Conservation (phyloP, 2,113 vertebrate genomes). For the Puffinus mauretanicus region DNA sequence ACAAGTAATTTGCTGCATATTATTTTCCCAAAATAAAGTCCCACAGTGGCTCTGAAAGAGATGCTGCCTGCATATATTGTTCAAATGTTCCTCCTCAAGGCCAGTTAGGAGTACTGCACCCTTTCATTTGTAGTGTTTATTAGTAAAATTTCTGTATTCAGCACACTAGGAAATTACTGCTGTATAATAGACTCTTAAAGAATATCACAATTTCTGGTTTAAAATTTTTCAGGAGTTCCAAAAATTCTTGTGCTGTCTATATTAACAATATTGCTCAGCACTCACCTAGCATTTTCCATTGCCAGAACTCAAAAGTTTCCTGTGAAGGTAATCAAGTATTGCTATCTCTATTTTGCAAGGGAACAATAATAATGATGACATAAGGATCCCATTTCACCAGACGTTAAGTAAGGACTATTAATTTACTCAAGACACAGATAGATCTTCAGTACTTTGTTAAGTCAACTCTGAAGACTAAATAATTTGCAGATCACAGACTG, state of each 20-base stretch:
- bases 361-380: neutral
- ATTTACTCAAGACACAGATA: neutral
- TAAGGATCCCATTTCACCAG: neutral
- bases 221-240: neutral
- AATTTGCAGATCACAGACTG: neutral
- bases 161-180: neutral
- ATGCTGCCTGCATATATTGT: neutral
- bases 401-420: neutral
- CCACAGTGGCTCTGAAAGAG: neutral
- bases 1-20: neutral
- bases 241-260: neutral
- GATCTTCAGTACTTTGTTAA: neutral
- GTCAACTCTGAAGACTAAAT: neutral
- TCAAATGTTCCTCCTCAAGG: constrained; percentile 48
- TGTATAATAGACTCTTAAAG: neutral
- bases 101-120: constrained; percentile 32
- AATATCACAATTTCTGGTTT: neutral
- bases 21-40: neutral
- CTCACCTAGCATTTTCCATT: accelerated
- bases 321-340: neutral
- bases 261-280: neutral
- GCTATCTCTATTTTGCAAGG: neutral
- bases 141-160: neutral
- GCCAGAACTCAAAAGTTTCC: neutral
- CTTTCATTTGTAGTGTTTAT: neutral